Conservation (phyloP, 2,113 vertebrate genomes). For the Gorilla gorilla region DNA sequence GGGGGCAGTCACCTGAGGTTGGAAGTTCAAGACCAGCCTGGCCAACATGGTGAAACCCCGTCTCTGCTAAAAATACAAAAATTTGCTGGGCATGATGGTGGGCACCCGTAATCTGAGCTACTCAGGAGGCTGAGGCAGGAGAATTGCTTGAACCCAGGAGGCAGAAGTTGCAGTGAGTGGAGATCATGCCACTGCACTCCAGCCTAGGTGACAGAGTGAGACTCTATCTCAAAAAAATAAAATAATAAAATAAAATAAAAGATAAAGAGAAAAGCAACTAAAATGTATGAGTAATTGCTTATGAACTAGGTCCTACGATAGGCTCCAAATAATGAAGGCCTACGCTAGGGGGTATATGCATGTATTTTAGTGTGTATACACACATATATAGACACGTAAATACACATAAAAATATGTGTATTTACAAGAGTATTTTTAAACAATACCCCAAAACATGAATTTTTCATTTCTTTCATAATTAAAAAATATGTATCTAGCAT, state of each 20-base stretch:
- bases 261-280: slow-evolving; percentile 23
- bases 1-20: too few species aligned
- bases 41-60: too few species aligned
- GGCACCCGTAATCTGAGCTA: too few species aligned
- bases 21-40: too few species aligned
- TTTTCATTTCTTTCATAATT: not conserved
- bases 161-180: too few species aligned
- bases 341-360: not conserved
- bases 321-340: not conserved
- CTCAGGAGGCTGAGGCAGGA: too few species aligned
- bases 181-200: too few species aligned
- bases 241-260: not conserved
- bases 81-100: too few species aligned
- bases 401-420: not conserved
- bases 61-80: too few species aligned
- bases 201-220: too few species aligned
- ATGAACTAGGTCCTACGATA: not conserved
- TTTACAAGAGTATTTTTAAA: not conserved
- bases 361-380: not conserved
- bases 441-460: not conserved
- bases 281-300: not conserved
- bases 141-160: too few species aligned
- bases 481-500: not conserved
- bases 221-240: not conserved
- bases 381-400: not conserved